Evolutionary conservation across 2,113 vertebrate species (phyloP).

Genomic region (Cathartes aura): DNA sequence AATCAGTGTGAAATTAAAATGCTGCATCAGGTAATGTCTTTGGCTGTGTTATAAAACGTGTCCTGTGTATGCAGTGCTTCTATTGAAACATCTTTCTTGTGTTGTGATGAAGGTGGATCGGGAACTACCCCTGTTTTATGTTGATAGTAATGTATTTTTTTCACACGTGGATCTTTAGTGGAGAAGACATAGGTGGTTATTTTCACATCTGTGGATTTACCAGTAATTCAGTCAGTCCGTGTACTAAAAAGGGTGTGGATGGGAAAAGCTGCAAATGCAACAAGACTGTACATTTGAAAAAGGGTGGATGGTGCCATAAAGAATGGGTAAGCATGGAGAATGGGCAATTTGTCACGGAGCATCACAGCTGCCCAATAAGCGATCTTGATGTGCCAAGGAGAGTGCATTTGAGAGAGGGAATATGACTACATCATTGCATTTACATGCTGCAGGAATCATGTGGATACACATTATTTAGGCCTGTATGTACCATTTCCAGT

Average conservation of each 20-base stretch:
- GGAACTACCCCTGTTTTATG: not conserved
- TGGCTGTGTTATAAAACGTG: not conserved
- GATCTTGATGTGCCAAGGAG: not conserved
- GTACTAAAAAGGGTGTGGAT: not conserved
- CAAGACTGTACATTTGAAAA: not conserved
- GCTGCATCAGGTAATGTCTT: not conserved
- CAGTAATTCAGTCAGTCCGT: not conserved
- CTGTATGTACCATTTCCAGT: constrained; percentile 55
- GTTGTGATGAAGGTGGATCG: not conserved
- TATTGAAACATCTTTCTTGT: not conserved
- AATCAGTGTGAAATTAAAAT: not conserved
- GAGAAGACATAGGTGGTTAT: not conserved
- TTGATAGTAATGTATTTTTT: not conserved
- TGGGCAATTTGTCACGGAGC: not conserved
- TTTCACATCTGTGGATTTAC: constrained; percentile 2
- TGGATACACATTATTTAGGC: constrained; percentile 52
- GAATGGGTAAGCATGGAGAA: not conserved
- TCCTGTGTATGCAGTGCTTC: not conserved
- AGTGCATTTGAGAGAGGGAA: not conserved
- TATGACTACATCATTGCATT: not conserved
- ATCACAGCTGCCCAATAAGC: not conserved
- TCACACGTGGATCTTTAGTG: not conserved
- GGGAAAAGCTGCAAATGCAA: not conserved
- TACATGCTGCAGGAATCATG: constrained; percentile 8
- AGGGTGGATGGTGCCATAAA: not conserved